Conservation (phyloP, 2,888 invertebrate genomes). For the Suillia variegata region DNA sequence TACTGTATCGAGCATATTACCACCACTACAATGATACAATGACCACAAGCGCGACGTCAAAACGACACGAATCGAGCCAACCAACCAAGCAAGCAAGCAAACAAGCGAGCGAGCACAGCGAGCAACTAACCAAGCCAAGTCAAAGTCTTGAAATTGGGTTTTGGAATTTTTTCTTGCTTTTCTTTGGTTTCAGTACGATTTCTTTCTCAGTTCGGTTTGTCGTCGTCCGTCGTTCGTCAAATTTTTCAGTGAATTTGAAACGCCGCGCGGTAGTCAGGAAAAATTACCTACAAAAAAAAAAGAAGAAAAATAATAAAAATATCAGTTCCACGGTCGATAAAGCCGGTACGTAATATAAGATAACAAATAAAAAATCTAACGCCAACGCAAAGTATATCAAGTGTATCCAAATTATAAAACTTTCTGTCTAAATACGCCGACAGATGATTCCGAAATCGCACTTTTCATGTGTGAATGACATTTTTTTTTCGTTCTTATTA, state of each 20-base stretch:
- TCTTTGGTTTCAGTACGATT: conserved; percentile 59
- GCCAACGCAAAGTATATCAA: no score
- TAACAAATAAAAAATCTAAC: no score
- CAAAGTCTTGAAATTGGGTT: conserved; percentile 52
- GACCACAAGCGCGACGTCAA: neutral
- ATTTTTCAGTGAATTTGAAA: conserved; percentile 26
- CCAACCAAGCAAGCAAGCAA: conserved; percentile 44
- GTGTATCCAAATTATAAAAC: no score
- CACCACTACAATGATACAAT: neutral
- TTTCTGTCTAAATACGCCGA: no score
- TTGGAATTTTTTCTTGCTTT: conserved; percentile 59
- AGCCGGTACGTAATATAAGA: no score
- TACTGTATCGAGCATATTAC: neutral
- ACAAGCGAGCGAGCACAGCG: conserved; percentile 46
- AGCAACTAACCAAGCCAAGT: conserved; percentile 35
- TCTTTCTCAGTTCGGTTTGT: conserved; percentile 29
- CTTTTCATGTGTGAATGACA: no score
- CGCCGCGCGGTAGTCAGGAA: conserved; percentile 19
- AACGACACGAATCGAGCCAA: conserved; percentile 12
- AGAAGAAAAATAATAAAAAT: conserved; percentile 6
- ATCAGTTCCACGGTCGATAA: no score
- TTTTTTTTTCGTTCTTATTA: no score
- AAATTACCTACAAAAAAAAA: neutral
- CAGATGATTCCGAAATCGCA: no score
- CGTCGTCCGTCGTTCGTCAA: conserved; percentile 14